Conservation (phyloP, 2,113 vertebrate genomes). For the Astatotilapia flaviijosephi region DNA sequence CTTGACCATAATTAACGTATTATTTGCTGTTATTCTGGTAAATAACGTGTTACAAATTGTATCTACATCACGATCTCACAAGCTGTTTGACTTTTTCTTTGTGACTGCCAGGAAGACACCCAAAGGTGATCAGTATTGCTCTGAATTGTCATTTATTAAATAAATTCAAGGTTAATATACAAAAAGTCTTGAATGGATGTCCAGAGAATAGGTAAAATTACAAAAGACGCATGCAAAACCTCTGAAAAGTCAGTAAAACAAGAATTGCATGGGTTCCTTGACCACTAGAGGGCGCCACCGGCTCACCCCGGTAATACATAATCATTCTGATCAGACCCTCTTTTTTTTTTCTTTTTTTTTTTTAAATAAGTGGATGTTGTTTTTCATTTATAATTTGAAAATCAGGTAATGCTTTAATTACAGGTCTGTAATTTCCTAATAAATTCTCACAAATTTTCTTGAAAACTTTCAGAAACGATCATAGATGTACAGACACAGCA, state of each 20-base stretch:
- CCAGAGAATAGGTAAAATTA: neutral
- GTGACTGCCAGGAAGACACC: neutral
- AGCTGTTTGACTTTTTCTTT: neutral
- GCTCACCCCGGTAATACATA: slow-evolving; percentile 8
- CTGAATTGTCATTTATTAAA: slow-evolving; percentile 30
- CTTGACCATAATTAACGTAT: neutral
- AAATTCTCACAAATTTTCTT: neutral
- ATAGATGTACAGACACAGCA: neutral
- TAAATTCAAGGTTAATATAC: slow-evolving; percentile 5
- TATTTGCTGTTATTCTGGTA: neutral
- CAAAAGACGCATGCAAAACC: slow-evolving; percentile 7
- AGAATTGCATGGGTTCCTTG: neutral
- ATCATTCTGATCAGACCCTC: neutral
- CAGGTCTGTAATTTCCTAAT: neutral
- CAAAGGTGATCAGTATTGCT: neutral
- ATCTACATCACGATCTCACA: neutral
- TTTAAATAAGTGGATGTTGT: neutral
- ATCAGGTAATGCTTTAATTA: neutral
- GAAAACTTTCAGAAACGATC: neutral
- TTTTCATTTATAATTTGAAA: neutral
- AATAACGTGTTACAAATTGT: neutral
- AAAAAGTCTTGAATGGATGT: neutral
- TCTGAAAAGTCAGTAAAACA: neutral
- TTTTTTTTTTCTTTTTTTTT: rapidly evolving
- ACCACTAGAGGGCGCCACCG: slow-evolving; percentile 23